Evolutionary conservation across 1,140 invertebrate species (phyloP).

Genomic region (Apis florea): DNA sequence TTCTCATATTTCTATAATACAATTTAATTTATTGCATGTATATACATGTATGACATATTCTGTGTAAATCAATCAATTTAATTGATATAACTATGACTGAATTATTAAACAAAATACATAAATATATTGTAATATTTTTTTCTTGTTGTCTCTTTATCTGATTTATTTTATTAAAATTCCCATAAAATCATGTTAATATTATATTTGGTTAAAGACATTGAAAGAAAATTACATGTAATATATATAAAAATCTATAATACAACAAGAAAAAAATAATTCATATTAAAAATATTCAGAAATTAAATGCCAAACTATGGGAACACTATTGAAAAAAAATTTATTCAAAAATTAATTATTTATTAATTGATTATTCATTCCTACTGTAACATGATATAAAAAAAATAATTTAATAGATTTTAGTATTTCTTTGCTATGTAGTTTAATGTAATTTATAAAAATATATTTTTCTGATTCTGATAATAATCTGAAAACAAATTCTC

Average conservation of each 20-base stretch:
- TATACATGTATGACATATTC: not conserved
- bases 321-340: conserved; percentile 32
- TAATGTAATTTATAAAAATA: conserved; percentile 42
- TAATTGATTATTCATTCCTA: conserved; percentile 38
- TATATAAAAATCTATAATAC: conserved; percentile 16
- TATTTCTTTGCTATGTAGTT: conserved; percentile 30
- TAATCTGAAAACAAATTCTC: not conserved
- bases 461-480: conserved; percentile 45
- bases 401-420: conserved; percentile 17
- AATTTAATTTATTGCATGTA: conserved; percentile 1
- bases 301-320: conserved; percentile 46
- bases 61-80: conserved; percentile 13
- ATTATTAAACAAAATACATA: not conserved
- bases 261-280: conserved; percentile 15
- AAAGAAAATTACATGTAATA: not conserved
- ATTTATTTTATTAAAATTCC: conserved; percentile 5
- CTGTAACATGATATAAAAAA: conserved; percentile 21
- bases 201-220: not conserved
- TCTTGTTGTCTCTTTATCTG: conserved; percentile 35
- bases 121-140: conserved; percentile 21
- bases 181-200: not conserved
- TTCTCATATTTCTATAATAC: conserved; percentile 5
- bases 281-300: conserved; percentile 7
- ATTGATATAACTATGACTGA: not conserved
- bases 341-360: conserved; percentile 12